phyloP scores from a whole-genome alignment of 2,797 vertebrate genomes.

The Sus cebifrons region DNA sequence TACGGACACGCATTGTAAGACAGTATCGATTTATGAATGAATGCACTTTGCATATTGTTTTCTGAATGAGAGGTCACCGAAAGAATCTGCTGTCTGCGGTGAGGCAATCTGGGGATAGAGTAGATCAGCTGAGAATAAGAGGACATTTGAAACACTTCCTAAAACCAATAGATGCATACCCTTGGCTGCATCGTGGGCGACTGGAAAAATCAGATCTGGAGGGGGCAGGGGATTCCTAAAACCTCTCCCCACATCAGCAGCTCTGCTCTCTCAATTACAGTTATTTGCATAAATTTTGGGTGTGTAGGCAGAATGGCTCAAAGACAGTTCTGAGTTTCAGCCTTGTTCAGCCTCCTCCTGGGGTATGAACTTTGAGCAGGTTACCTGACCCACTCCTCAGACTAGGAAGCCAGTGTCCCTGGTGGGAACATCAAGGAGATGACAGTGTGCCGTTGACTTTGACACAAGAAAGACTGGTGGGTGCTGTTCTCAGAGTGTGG shows the following conservation, averaged over 20 bases:
- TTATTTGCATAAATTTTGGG: conserved; percentile 77
- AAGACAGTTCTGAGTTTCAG: conserved; percentile 1
- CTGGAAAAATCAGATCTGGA: conserved; percentile 51
- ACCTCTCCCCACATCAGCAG: background rate
- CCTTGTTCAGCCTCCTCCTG: background rate
- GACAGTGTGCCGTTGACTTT: background rate
- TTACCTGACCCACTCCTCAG: background rate
- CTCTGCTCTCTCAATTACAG: conserved; percentile 3
- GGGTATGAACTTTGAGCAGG: background rate
- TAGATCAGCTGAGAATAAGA: conserved; percentile 65
- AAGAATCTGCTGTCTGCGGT: conserved; percentile 35
- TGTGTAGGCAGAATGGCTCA: conserved; percentile 49
- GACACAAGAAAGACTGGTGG: background rate
- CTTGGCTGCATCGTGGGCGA: background rate
- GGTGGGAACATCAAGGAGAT: background rate
- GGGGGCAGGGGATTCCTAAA: conserved; percentile 60
- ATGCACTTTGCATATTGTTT: conserved; percentile 40
- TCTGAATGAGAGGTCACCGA: conserved; percentile 44
- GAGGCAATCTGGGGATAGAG: conserved; percentile 4
- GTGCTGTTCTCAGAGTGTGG: background rate
- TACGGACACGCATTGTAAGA: background rate
- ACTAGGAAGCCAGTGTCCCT: background rate
- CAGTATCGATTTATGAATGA: background rate
- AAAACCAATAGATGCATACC: conserved; percentile 23
- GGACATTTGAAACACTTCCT: conserved; percentile 66